These are phyloP conservation scores for Hapalemur alaotrensis DNA, from an alignment of 2,797 vertebrate species.

Conservation along the genomic window DNA sequence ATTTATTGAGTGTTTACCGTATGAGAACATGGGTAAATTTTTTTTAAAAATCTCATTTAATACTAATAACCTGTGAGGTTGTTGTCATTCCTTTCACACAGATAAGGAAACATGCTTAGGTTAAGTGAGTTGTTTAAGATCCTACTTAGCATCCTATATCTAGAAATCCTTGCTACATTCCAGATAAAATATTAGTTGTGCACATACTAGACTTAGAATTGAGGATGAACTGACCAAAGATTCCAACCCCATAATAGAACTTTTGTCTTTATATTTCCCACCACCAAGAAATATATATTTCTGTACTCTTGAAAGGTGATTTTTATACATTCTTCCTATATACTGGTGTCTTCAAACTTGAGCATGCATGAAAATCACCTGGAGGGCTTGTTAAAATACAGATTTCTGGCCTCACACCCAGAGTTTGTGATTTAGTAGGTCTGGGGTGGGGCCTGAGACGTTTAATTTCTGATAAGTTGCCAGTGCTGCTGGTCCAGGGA, in stretches of 20 bases:
- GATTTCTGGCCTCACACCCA: neutral
- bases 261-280: conserved; percentile 18
- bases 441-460: neutral
- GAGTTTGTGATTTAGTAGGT: conserved; percentile 11
- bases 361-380: neutral
- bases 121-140: conserved; percentile 42
- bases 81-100: neutral
- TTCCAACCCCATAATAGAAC: neutral
- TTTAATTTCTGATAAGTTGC: neutral
- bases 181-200: conserved; percentile 16
- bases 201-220: conserved; percentile 3
- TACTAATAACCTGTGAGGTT: conserved; percentile 28
- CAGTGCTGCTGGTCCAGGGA: neutral
- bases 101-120: neutral
- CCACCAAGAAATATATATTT: neutral
- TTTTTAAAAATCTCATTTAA: neutral
- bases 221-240: neutral
- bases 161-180: conserved; percentile 28
- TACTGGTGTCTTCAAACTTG: conserved; percentile 33
- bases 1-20: conserved; percentile 31
- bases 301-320: neutral
- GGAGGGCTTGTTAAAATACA: conserved; percentile 12
- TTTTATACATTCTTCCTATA: neutral
- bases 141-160: neutral
- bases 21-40: neutral